Base-by-base conservation (phyloP, 2,797 vertebrate genomes). In the Loris lydekkerianus region DNA sequence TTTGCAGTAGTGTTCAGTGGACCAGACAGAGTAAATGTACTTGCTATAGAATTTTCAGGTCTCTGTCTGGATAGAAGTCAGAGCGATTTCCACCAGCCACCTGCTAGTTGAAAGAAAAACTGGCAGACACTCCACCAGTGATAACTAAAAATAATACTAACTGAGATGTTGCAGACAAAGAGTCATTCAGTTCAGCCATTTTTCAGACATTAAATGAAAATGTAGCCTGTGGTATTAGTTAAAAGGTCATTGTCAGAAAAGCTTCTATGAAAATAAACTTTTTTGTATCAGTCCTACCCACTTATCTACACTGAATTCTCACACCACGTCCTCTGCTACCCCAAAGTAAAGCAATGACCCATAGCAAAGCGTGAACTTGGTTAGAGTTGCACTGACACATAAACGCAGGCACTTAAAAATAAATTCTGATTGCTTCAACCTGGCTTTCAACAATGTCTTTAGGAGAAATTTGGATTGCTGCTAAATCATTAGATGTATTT, bases 171-270 rank as follows among this genome's bases (percentile, higher is more conserved):
- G 13, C 29, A 81, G 25, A 80, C 56, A 65, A 58, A 31, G 13
- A 78, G 43, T 13, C n/a, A 65, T 40, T 70, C 34, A 37, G 69
- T 23, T 67, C 18, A 40, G 0, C 56, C 49, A 53, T 83, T 77
- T 92, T 70, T 85, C 56, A 86, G 61, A 49, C 25, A 75, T 75
- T 63, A 76, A 67, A 18, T 85, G 10, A 92, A 90, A 96, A 76
- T 21, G 0, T 13, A 46, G 25, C 3, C 4, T 72, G 15, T 78
- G 25, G 40, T 86, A 49, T 56, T 84, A 89, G 31, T 56, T 61
- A 43, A 78, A 46, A 86, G 27, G 86, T 27, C 14, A 10, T 78
- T 84, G 46, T 60, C 56, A 60, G 13, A 56, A 58, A 92, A 29
- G 0, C 20, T 77, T 92, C 53, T 76, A 56, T 75, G n/a, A 56